Conservation (phyloP, 2,888 invertebrate species). For the Nesidiocoris tenuis region DNA sequence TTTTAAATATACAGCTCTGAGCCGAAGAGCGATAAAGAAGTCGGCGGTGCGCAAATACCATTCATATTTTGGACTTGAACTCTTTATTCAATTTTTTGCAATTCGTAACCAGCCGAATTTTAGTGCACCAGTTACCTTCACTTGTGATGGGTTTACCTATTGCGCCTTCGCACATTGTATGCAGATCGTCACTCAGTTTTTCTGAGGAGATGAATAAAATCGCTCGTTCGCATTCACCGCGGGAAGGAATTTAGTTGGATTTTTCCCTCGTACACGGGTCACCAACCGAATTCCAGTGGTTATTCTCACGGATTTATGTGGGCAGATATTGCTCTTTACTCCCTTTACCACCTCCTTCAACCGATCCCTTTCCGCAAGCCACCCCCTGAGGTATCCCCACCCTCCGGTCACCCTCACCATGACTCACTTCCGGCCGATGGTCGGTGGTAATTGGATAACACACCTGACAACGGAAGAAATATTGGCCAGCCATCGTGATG, state of each 20-base stretch:
- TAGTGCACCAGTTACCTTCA: no score
- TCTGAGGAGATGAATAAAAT: neutral
- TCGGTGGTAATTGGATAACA: neutral
- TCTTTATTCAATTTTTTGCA: no score
- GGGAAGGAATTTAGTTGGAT: neutral
- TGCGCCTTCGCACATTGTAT: no score
- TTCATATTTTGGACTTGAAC: no score
- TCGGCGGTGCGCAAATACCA: no score
- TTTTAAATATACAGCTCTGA: no score
- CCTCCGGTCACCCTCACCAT: neutral
- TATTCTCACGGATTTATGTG: slow-evolving; percentile 31
- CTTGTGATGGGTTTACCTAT: no score
- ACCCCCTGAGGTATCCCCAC: neutral
- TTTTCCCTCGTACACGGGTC: slow-evolving; percentile 22
- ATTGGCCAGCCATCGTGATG: neutral
- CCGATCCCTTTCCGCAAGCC: neutral
- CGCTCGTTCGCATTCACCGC: no score
- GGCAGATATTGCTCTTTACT: slow-evolving; percentile 20
- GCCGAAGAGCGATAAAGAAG: no score
- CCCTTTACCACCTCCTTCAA: neutral
- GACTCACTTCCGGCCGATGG: neutral
- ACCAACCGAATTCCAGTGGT: slow-evolving; percentile 32
- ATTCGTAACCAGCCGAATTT: no score
- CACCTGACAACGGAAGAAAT: neutral
- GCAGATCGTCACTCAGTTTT: neutral